Evolutionary conservation across 2,113 vertebrate species (phyloP).

Genomic region (Calidris pygmaea): DNA sequence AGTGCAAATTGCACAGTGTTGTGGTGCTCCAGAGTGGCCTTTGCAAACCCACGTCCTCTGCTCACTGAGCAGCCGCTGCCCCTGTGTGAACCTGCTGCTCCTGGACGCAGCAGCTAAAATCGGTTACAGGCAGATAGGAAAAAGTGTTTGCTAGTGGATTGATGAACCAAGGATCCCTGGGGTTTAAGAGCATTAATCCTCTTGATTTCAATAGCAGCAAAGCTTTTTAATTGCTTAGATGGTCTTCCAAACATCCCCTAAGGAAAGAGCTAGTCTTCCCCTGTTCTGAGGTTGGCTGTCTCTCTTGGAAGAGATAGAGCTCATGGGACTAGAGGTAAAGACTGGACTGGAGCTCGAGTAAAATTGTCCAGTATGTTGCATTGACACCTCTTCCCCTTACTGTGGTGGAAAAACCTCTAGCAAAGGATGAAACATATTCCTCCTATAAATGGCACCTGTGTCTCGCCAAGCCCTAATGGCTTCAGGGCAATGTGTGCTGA

Average conservation of each 20-base stretch:
- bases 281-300: neutral
- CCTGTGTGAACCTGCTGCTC: neutral
- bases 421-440: neutral
- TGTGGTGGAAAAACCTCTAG: neutral
- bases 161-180: neutral
- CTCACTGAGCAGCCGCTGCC: neutral
- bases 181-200: constrained; percentile 1
- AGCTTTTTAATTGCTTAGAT: constrained; percentile 1
- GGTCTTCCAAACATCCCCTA: neutral
- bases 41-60: neutral
- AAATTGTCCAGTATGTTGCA: neutral
- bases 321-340: neutral
- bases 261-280: neutral
- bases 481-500: neutral
- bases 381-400: neutral
- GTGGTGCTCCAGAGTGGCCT: neutral
- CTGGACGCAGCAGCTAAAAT: neutral
- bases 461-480: neutral
- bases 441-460: neutral
- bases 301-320: neutral
- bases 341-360: neutral
- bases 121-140: neutral
- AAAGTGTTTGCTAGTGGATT: neutral
- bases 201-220: neutral
- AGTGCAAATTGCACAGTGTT: neutral